Conservation (phyloP, 1,140 invertebrate species). For the Diploscapter pachys region DNA sequence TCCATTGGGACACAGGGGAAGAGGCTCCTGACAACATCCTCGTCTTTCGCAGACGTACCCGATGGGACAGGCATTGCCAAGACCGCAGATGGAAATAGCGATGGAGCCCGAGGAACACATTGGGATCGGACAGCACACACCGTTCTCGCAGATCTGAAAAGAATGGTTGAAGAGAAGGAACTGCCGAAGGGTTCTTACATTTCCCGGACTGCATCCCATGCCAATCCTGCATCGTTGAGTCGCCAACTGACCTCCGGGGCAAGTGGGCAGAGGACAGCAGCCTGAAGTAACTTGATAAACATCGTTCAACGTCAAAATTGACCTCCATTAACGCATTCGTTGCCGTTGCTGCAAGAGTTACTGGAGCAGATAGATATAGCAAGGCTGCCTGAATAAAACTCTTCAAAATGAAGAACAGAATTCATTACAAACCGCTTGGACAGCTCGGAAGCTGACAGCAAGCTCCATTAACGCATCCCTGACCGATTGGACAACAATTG, state of each 20-base stretch:
- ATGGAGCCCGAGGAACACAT: conserved; percentile 43
- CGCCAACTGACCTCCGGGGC: conserved; percentile 27
- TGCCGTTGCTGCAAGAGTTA: conserved; percentile 17
- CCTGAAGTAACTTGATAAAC: not conserved
- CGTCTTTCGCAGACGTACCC: conserved; percentile 49
- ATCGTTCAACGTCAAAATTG: too few species aligned
- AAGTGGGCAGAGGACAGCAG: conserved; percentile 36
- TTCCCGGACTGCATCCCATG: conserved; percentile 34
- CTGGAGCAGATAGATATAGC: conserved; percentile 26
- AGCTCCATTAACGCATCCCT: conserved; percentile 41
- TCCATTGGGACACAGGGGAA: conserved; percentile 49
- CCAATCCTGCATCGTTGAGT: conserved; percentile 39
- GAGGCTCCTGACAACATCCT: conserved; percentile 49
- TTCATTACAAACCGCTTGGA: conserved; percentile 24
- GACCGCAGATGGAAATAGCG: conserved; percentile 45
- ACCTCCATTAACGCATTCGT: conserved; percentile 34
- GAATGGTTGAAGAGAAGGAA: not conserved
- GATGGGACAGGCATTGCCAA: conserved; percentile 45
- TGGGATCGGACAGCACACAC: conserved; percentile 50
- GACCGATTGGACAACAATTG: conserved; percentile 33
- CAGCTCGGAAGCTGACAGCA: conserved; percentile 47
- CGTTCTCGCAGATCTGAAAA: conserved; percentile 45
- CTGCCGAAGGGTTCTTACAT: conserved; percentile 1
- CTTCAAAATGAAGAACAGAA: conserved; percentile 4
- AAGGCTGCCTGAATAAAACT: conserved; percentile 18